Evolutionary conservation across 2,113 vertebrate genomes (phyloP), one percentile per base, ranked within the genome.

Genomic region (Pipa parva): DNA sequence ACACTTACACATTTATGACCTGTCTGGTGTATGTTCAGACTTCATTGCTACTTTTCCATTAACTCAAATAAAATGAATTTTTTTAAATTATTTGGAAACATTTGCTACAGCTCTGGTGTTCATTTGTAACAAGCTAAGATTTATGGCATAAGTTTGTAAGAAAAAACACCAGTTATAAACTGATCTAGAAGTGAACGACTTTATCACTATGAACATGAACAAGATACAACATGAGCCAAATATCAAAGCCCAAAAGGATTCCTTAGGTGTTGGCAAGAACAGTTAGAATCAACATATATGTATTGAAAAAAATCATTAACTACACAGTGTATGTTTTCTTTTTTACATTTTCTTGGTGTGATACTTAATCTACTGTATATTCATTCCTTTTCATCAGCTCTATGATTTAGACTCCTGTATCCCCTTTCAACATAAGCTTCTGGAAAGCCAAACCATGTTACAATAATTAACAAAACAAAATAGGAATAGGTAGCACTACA

Each of bases 1-100:
- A 36, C 48, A 42, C 66, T 70, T 61, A 70, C 29, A 70, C 36
- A 24, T 70, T 70, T 70, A 60, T 70, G 58, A 45, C 49, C 58
- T 70, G 66, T 70, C 66, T 70, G 37, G 33, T 45, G 18, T 28
- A 27, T 49, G 42, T 12, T 59, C 17, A 39, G 25, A 60, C 21
- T 26, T 39, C 46, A 13, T 61, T 42, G 49, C 58, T 36, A 54
- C 22, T 61, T 29, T 25, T 31, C 25, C 13, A 22, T 70, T 52
- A 54, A 54, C 57, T 7, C 24, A 18, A 24, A 52, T 27, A 27
- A 21, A 69, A 51, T 52, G 18, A 10, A 4, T 15, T 42, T n/a
- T 15, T 17, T 42, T 42, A 5, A 42, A n/a, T 42, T 18, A n/a
- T 42, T 42, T 42, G n/a, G n/a, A n/a, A n/a, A n/a, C 5, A n/a